Evolutionary conservation across 2,113 vertebrate genomes (phyloP).

Genomic region (Bettongia penicillata): DNA sequence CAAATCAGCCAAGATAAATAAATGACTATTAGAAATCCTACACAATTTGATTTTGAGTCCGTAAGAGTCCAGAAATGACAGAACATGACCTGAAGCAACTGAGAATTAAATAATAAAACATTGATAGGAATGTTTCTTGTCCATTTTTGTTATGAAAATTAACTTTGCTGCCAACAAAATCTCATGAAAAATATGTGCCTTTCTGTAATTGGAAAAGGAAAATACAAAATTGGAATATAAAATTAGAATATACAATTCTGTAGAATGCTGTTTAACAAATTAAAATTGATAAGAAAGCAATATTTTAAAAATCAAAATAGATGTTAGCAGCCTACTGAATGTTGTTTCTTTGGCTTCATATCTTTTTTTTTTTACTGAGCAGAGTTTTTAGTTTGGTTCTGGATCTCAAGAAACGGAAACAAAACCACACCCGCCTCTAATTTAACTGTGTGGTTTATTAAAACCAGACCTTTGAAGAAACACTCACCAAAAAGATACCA

Average conservation of each 20-base stretch:
- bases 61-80: neutral
- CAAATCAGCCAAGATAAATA: neutral
- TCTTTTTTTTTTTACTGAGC: neutral
- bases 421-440: neutral
- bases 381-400: neutral
- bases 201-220: slow-evolving; percentile 41
- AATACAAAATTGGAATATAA: neutral
- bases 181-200: neutral
- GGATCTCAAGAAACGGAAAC: neutral
- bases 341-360: neutral
- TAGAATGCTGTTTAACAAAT: neutral
- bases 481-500: neutral
- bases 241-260: neutral
- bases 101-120: slow-evolving; percentile 48
- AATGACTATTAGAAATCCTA: neutral
- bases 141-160: slow-evolving; percentile 36
- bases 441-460: neutral
- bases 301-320: neutral
- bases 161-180: neutral
- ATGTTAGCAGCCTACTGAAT: neutral
- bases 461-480: neutral
- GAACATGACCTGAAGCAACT: slow-evolving; percentile 19
- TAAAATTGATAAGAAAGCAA: neutral
- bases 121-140: slow-evolving; percentile 19
- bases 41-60: neutral